Evolutionary conservation across 2,888 invertebrate species (phyloP), one percentile per base, ranked within the genome.

Genomic region (Leptopilina drosophilae): DNA sequence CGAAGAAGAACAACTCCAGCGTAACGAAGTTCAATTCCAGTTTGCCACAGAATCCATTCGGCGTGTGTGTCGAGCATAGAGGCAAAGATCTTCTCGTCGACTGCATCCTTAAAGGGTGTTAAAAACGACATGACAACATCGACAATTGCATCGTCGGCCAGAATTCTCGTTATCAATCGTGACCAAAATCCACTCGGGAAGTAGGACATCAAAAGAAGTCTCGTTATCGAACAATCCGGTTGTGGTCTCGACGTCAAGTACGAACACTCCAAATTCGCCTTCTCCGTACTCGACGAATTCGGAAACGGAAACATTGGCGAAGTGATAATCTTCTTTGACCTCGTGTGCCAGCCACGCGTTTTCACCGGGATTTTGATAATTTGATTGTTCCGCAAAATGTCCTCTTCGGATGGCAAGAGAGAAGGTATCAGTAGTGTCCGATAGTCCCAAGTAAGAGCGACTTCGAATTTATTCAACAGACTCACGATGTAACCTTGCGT

Each of bases 171-270:
- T 82, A 98, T 96, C 33, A 99, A 94, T 1, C 99, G 93, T 0
- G 99, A 97, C 99, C 99, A 99, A 93, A 99, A 99, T 0, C 99
- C 99, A 83, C 97, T 85, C 0, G 99, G 99, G 90, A 99, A 98
- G 92, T 99, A 99, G 0, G 98, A 98, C 95, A 99, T 96, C 11
- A 99, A 94, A 14, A 99, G 93, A 77, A 99, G 93, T 0, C 98
- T 93, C 0, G 95, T 94, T 66, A 96, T 93, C 0, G 95, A 93
- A 66, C 93, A 93, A 77, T 93, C 94, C 8, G 93, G 92, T 8
- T 94, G 93, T 7, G 94, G 89, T 77, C 94, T 91, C 56, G 93
- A 92, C 5, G 92, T 92, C 6, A 92, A 82, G n/a, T 73, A 73
- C 56, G 91, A 89, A 78, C 92, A 93, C 78, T 93, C 93, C 82